Percentiles rank a stretch among this genome's conserved stretches.
These are phyloP conservation scores for Anthoscopus minutus DNA, from an alignment of 2,113 vertebrate genomes.

Conservation along the genomic window DNA sequence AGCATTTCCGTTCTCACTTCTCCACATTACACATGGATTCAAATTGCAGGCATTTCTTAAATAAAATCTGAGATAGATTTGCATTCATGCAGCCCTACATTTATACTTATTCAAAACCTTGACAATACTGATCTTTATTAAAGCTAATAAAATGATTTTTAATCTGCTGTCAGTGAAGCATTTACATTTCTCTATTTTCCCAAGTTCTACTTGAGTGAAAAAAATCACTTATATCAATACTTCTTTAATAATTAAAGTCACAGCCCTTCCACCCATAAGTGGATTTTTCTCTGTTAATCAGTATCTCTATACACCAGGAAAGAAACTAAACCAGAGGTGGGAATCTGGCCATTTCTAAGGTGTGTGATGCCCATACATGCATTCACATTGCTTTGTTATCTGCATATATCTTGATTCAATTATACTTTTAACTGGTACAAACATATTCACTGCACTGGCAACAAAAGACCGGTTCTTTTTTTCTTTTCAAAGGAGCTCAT, in stretches of 20 bases:
- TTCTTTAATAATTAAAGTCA: conserved; percentile 16
- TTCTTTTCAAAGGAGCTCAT: conserved; percentile 26
- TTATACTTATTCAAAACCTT: background rate
- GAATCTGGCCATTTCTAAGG: conserved; percentile 19
- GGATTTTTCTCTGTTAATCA: conserved; percentile 23
- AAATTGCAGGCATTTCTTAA: background rate
- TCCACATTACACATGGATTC: background rate
- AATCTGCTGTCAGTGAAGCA: conserved; percentile 29
- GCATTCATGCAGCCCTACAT: background rate
- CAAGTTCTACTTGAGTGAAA: conserved; percentile 28
- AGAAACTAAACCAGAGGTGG: background rate
- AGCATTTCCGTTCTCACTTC: background rate
- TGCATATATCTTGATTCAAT: conserved; percentile 43
- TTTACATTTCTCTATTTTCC: conserved; percentile 30
- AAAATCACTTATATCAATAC: background rate
- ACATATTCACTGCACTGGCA: conserved; percentile 43
- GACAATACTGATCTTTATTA: conserved; percentile 24
- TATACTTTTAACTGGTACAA: conserved; percentile 54
- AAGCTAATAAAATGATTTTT: conserved; percentile 22
- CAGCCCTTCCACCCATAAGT: background rate
- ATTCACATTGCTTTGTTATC: conserved; percentile 32
- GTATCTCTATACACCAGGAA: background rate
- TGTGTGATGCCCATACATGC: conserved; percentile 20
- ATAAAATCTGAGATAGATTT: background rate
- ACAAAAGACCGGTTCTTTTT: conserved; percentile 9